phyloP scores from a whole-genome alignment of 2,888 invertebrate genomes.

The Ypsolopha scabrella region DNA sequence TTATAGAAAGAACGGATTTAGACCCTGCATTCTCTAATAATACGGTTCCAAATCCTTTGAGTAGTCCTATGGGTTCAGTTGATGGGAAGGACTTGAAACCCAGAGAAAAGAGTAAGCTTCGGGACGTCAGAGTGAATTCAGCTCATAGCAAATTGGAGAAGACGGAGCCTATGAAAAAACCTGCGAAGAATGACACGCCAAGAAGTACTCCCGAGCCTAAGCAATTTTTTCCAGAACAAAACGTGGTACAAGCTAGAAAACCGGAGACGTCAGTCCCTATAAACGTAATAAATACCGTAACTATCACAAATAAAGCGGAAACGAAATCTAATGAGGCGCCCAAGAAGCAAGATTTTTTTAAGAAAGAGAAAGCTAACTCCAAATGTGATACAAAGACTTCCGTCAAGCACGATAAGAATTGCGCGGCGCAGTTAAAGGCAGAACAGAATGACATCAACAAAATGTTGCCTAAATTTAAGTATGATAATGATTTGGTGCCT shows the following conservation, averaged over 20 bases:
- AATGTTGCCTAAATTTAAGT: slow-evolving; percentile 62
- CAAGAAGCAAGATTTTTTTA: slow-evolving; percentile 65
- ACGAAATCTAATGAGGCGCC: slow-evolving; percentile 45
- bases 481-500: slow-evolving; percentile 65
- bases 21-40: slow-evolving; percentile 39
- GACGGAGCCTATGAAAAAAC: slow-evolving; percentile 39
- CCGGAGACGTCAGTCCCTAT: slow-evolving; percentile 57
- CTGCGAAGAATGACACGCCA: slow-evolving; percentile 44
- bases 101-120: slow-evolving; percentile 54
- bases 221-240: slow-evolving; percentile 60
- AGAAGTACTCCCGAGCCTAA: slow-evolving; percentile 56
- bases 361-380: slow-evolving; percentile 57
- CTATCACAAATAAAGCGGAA: slow-evolving; percentile 46
- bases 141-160: slow-evolving; percentile 61
- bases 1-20: slow-evolving; percentile 47
- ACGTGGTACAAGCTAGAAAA: slow-evolving; percentile 29
- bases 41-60: slow-evolving; percentile 35
- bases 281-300: slow-evolving; percentile 54
- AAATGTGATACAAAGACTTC: slow-evolving; percentile 48
- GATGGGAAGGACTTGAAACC: slow-evolving; percentile 50
- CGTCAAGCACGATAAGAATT: slow-evolving; percentile 58
- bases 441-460: slow-evolving; percentile 68
- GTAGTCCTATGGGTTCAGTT: slow-evolving; percentile 43
- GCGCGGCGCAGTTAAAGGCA: slow-evolving; percentile 44
- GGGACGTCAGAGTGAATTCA: slow-evolving; percentile 61